phyloP scores from a whole-genome alignment of 37 sponge, comb jelly and placozoan species.

The Tethya wilhelma region DNA sequence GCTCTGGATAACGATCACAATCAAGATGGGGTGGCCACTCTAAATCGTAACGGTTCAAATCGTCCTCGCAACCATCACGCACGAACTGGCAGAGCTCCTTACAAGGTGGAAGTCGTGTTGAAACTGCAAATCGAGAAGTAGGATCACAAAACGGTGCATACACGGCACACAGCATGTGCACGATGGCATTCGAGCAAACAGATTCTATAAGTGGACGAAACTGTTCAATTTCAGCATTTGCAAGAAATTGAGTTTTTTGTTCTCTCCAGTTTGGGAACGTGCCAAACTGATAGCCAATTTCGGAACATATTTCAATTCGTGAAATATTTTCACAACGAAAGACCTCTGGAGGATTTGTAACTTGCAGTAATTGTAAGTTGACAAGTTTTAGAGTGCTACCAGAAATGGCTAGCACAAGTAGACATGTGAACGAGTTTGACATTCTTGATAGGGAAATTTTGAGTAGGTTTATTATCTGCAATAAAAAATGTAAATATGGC shows the following conservation, averaged over 20 bases:
- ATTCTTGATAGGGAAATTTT: too few relatives aligned
- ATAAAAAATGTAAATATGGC: too few relatives aligned
- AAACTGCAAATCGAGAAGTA: not conserved
- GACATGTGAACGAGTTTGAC: too few relatives aligned
- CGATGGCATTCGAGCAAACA: conserved; percentile 70
- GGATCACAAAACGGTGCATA: conserved; percentile 69
- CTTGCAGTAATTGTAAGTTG: too few relatives aligned
- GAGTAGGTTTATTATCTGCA: too few relatives aligned
- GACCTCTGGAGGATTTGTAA: too few relatives aligned
- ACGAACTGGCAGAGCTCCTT: conserved; percentile 62
- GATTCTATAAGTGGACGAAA: conserved; percentile 35
- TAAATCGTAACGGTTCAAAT: not conserved
- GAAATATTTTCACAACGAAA: conserved; percentile 35
- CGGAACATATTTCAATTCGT: conserved; percentile 17
- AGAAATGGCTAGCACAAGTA: too few relatives aligned
- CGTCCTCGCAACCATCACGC: conserved; percentile 41
- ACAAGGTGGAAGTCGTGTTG: conserved; percentile 44
- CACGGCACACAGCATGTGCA: conserved; percentile 72
- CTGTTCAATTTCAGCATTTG: conserved; percentile 42
- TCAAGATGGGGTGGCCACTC: conserved; percentile 68
- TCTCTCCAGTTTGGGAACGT: conserved; percentile 62
- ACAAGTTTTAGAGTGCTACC: too few relatives aligned
- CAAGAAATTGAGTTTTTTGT: conserved; percentile 30
- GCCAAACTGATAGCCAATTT: conserved; percentile 19
- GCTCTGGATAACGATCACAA: conserved; percentile 48